These are phyloP conservation scores for roundworm (Caenorhabditis elegans) DNA, from an alignment of 1,140 invertebrate species.

Conservation along the genomic window DNA sequence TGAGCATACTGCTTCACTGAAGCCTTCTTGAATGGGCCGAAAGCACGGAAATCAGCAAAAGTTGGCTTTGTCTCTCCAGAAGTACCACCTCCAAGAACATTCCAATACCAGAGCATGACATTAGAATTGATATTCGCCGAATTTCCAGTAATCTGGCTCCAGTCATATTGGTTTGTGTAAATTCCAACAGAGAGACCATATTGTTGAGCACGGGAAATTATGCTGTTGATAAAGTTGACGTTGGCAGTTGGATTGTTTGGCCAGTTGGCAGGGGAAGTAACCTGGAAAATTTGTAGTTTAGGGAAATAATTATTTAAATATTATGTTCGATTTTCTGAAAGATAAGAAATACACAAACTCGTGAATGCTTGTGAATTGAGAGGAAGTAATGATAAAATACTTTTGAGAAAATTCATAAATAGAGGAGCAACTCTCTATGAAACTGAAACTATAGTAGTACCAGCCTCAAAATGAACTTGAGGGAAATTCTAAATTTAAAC, in stretches of 20 bases:
- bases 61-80: neutral
- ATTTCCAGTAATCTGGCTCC: slow-evolving; percentile 32
- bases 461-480: neutral
- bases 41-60: slow-evolving; percentile 14
- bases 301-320: neutral
- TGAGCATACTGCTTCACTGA: slow-evolving; percentile 25
- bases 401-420: no score
- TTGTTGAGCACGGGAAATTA: neutral
- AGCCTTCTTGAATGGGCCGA: slow-evolving; percentile 18
- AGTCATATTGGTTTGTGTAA: slow-evolving; percentile 32
- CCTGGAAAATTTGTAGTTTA: neutral
- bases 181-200: slow-evolving; percentile 27
- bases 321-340: neutral
- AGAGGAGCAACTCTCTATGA: no score
- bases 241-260: slow-evolving; percentile 15
- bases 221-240: slow-evolving; percentile 33
- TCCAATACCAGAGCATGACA: neutral
- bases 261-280: slow-evolving; percentile 37
- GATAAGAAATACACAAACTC: neutral
- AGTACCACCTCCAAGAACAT: neutral
- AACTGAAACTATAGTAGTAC: neutral
- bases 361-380: no score
- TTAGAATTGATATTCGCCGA: neutral
- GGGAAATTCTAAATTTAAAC: neutral
- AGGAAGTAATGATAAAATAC: no score